phyloP scores from a whole-genome alignment of 2,113 vertebrate genomes.

The Trachemys scripta region DNA sequence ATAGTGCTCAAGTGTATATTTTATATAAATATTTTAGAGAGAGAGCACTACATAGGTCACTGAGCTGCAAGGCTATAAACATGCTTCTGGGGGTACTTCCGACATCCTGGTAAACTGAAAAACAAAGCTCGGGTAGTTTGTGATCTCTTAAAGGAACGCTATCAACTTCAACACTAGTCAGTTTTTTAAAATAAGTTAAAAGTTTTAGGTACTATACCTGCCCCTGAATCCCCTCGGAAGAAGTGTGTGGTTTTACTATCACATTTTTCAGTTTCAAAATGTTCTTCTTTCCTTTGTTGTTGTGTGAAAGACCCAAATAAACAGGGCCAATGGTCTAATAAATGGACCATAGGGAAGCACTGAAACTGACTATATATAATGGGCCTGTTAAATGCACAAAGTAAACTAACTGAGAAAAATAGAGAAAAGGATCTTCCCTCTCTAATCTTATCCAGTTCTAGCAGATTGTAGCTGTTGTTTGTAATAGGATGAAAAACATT shows the following conservation, averaged over 20 bases:
- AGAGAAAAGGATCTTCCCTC: neutral
- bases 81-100: neutral
- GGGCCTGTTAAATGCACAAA: neutral
- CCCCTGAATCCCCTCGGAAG: neutral
- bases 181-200: neutral
- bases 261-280: neutral
- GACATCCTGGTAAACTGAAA: neutral
- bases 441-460: conserved; percentile 36
- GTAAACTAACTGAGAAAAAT: neutral
- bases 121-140: neutral
- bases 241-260: neutral
- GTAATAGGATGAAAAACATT: conserved; percentile 15
- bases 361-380: neutral
- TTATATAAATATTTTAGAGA: neutral
- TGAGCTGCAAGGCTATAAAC: neutral
- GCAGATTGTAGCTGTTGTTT: conserved; percentile 16
- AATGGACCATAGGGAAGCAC: neutral
- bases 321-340: neutral
- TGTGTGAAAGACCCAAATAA: neutral
- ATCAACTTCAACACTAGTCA: neutral
- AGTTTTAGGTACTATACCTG: neutral
- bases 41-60: neutral
- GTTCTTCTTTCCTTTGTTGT: neutral
- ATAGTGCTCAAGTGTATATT: neutral
- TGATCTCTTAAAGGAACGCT: neutral